These are phyloP conservation scores for Plumapathes pennacea DNA, from an alignment of 92 coral and sea anemone species.

Conservation along the genomic window DNA sequence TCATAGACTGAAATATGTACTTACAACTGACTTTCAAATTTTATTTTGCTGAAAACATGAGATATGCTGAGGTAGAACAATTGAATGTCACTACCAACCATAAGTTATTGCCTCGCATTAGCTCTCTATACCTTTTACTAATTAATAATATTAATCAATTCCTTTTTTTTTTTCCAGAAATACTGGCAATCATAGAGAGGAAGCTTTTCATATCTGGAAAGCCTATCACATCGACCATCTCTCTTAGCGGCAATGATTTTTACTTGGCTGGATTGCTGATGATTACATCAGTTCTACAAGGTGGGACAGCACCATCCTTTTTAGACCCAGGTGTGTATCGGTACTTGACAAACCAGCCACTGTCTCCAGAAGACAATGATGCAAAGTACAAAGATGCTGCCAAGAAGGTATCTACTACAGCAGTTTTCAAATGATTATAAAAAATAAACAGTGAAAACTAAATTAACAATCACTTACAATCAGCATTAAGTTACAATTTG, in stretches of 20 bases:
- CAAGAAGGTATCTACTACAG: conserved; percentile 16
- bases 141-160: no score
- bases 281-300: conserved; percentile 60
- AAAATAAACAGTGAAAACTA: no score
- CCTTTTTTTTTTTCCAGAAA: conserved; percentile 27
- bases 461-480: background rate
- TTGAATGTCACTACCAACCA: no score
- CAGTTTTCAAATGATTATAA: no score
- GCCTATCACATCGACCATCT: conserved; percentile 44
- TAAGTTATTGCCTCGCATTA: no score
- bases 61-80: no score
- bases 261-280: conserved; percentile 41
- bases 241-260: conserved; percentile 33
- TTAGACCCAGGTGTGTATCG: conserved; percentile 28
- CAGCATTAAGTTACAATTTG: no score
- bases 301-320: conserved; percentile 69
- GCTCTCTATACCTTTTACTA: no score
- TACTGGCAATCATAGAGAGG: conserved; percentile 25
- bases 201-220: conserved; percentile 39
- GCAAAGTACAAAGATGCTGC: conserved; percentile 23
- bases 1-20: no score
- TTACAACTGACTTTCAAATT: no score
- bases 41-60: no score
- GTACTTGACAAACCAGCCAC: conserved; percentile 29
- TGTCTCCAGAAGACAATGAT: conserved; percentile 25